A percentile compares a stretch with the other conserved stretches of the same genome.
These are phyloP conservation scores for Stomatorhinus walkeri DNA, from an alignment of 2,797 vertebrate species.

Conservation along the genomic window DNA sequence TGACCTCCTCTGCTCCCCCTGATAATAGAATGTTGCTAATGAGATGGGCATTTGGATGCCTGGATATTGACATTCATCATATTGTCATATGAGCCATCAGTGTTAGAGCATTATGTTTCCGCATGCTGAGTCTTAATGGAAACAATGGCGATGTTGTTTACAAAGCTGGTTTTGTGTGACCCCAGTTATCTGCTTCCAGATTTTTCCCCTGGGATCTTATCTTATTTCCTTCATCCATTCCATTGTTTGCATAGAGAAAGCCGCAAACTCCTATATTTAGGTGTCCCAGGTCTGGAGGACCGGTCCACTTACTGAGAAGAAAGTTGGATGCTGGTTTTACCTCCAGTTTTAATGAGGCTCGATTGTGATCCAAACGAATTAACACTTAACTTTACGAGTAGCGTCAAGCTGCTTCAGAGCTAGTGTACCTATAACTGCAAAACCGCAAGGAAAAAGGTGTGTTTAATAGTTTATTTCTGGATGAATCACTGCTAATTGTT, in stretches of 20 bases:
- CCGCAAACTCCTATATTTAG: neutral
- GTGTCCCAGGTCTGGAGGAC: neutral
- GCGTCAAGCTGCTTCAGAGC: neutral
- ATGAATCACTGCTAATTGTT: conserved; percentile 9
- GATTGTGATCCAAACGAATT: neutral
- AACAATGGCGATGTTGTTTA: neutral
- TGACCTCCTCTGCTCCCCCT: neutral
- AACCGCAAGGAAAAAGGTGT: neutral
- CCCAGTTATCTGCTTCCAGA: neutral
- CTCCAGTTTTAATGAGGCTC: neutral
- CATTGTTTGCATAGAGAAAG: neutral
- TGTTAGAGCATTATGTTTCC: neutral
- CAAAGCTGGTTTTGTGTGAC: neutral
- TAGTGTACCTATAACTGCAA: neutral
- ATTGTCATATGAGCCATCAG: neutral
- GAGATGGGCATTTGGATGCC: neutral
- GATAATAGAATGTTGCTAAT: neutral
- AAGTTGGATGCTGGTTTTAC: neutral
- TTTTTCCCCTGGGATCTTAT: neutral
- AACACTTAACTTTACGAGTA: neutral
- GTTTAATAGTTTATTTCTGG: conserved; percentile 4
- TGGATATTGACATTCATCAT: neutral
- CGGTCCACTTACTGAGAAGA: neutral
- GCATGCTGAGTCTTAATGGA: neutral
- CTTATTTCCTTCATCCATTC: neutral